phyloP scores from a whole-genome alignment of 2,888 invertebrate species.

The Noctua janthina region DNA sequence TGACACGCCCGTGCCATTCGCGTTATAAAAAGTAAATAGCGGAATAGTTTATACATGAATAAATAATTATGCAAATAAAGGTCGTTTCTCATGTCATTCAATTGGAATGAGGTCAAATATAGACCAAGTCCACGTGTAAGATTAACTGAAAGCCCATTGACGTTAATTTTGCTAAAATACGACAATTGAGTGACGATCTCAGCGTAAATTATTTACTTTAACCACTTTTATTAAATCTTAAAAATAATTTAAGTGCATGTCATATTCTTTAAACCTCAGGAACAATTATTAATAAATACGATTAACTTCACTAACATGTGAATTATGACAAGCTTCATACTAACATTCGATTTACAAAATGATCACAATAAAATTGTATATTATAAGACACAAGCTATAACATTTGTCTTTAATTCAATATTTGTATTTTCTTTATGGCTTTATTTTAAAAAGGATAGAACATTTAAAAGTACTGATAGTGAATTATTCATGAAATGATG shows the following conservation, averaged over 20 bases:
- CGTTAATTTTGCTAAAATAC: constrained; percentile 16
- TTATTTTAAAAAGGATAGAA: not conserved
- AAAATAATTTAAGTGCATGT: constrained; percentile 23
- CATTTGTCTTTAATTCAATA: not conserved
- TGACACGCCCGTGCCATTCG: constrained; percentile 19
- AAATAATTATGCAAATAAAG: constrained; percentile 34
- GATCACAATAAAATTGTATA: not conserved
- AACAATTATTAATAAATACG: not conserved
- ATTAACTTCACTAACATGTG: constrained; percentile 21
- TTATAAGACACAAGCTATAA: constrained; percentile 9
- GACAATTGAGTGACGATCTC: constrained; percentile 11
- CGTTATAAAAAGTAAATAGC: constrained; percentile 22
- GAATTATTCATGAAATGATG: not conserved
- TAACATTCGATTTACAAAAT: constrained; percentile 26
- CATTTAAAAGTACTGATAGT: not conserved
- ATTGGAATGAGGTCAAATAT: constrained; percentile 19
- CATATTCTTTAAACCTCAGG: constrained; percentile 8
- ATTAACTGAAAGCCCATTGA: constrained; percentile 2
- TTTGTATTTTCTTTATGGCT: not conserved
- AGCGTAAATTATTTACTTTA: constrained; percentile 21
- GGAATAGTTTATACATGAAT: constrained; percentile 30
- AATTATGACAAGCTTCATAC: constrained; percentile 37
- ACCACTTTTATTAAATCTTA: constrained; percentile 4
- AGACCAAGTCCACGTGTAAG: constrained; percentile 3
- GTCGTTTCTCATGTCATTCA: constrained; percentile 31